phyloP scores from a whole-genome alignment of 2,888 invertebrate species.

The Gibbula magus region DNA sequence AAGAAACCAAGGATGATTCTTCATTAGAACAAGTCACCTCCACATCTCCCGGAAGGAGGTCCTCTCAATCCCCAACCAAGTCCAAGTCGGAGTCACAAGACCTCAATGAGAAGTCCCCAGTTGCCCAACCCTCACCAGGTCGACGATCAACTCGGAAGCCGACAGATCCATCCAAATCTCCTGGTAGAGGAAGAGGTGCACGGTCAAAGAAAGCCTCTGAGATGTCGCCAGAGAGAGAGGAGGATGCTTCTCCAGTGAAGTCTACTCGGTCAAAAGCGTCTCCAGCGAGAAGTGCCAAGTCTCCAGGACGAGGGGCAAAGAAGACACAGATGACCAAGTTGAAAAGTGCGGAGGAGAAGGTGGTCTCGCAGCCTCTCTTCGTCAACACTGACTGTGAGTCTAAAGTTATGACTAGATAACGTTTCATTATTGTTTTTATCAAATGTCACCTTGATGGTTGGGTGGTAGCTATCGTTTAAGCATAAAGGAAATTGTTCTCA shows the following conservation, averaged over 20 bases:
- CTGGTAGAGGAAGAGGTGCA: conserved; percentile 5
- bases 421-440: too few species aligned
- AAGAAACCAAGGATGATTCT: not conserved
- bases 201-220: not conserved
- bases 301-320: not conserved
- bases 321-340: conserved; percentile 7
- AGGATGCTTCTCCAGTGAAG: not conserved
- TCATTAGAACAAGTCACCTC: not conserved
- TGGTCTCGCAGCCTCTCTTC: not conserved
- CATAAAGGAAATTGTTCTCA: too few species aligned
- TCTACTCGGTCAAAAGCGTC: not conserved
- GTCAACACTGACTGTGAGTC: conserved; percentile 8
- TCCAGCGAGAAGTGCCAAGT: not conserved
- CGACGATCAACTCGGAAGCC: not conserved
- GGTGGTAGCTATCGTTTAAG: too few species aligned
- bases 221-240: not conserved
- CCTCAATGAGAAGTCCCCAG: too few species aligned
- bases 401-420: too few species aligned
- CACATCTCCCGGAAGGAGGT: not conserved
- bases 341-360: not conserved
- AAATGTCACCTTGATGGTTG: too few species aligned
- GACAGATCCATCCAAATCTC: not conserved
- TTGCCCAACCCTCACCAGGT: not conserved
- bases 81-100: not conserved
- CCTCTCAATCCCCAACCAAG: not conserved